phyloP scores from a whole-genome alignment of 2,888 invertebrate species.

The Notodonta dromedarius region DNA sequence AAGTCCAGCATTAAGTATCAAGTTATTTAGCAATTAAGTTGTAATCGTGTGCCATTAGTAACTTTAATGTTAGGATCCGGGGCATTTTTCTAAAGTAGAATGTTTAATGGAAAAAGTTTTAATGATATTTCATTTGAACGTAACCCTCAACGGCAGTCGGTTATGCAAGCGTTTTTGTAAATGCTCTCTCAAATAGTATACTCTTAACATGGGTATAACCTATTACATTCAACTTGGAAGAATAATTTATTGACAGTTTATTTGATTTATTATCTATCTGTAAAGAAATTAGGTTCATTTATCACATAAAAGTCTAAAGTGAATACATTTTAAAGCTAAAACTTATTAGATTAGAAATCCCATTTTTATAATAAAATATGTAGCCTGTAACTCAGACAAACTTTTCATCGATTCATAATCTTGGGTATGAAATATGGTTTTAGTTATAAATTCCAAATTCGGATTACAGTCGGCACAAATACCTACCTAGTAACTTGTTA shows the following conservation, averaged over 20 bases:
- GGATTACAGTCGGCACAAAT: too few species aligned
- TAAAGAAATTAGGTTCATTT: too few species aligned
- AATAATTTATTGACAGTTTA: neutral
- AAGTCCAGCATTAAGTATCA: conserved; percentile 33
- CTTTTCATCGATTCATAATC: neutral
- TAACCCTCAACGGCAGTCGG: conserved; percentile 54
- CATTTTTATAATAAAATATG: neutral
- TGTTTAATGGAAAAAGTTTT: conserved; percentile 81
- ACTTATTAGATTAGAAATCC: too few species aligned
- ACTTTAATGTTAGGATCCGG: conserved; percentile 65
- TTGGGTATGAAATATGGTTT: too few species aligned
- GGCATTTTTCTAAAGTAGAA: conserved; percentile 69
- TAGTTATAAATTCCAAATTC: too few species aligned
- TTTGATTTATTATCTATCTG: too few species aligned
- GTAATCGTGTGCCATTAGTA: conserved; percentile 62
- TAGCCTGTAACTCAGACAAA: too few species aligned
- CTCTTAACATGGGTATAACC: neutral
- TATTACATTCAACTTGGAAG: neutral
- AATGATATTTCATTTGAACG: conserved; percentile 76
- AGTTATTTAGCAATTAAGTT: conserved; percentile 57
- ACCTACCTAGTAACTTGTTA: too few species aligned
- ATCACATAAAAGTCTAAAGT: too few species aligned
- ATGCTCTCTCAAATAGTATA: conserved; percentile 49
- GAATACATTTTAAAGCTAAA: too few species aligned
- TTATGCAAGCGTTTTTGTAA: conserved; percentile 60